Conservation (phyloP, 2,888 invertebrate species). For the Parapristionchus giblindavisi region DNA sequence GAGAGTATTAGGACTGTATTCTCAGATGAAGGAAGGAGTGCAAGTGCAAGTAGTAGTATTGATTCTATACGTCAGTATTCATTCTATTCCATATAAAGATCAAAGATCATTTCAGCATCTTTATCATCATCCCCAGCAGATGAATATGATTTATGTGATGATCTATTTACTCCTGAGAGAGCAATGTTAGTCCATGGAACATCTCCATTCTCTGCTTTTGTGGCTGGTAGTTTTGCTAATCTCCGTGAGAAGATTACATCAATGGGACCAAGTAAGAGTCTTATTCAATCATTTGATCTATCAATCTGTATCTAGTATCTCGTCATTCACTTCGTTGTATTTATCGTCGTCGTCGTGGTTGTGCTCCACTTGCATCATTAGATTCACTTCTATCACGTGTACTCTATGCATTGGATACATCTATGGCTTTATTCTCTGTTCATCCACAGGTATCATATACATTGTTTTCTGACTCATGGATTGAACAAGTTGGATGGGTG, state of each 20-base stretch:
- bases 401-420: constrained; percentile 46
- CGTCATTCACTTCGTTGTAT: constrained; percentile 36
- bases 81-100: background rate
- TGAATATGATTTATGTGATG: constrained; percentile 32
- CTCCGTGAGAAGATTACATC: constrained; percentile 39
- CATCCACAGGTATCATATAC: constrained; percentile 37
- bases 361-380: constrained; percentile 46
- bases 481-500: constrained; percentile 1
- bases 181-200: constrained; percentile 41
- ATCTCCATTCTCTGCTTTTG: constrained; percentile 42
- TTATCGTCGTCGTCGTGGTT: constrained; percentile 36
- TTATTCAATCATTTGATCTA: background rate
- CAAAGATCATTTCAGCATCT: constrained; percentile 25
- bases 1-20: constrained; percentile 47
- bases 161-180: constrained; percentile 33
- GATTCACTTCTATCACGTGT: constrained; percentile 51
- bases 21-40: constrained; percentile 43
- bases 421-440: constrained; percentile 46
- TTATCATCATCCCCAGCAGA: constrained; percentile 27
- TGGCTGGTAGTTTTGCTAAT: constrained; percentile 44
- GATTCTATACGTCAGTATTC: constrained; percentile 40
- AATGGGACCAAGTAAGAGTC: constrained; percentile 47
- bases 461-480: no score
- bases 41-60: constrained; percentile 40
- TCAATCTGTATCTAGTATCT: constrained; percentile 31